phyloP scores from a whole-genome alignment of 2,113 vertebrate species.

The Psettodes erumei region DNA sequence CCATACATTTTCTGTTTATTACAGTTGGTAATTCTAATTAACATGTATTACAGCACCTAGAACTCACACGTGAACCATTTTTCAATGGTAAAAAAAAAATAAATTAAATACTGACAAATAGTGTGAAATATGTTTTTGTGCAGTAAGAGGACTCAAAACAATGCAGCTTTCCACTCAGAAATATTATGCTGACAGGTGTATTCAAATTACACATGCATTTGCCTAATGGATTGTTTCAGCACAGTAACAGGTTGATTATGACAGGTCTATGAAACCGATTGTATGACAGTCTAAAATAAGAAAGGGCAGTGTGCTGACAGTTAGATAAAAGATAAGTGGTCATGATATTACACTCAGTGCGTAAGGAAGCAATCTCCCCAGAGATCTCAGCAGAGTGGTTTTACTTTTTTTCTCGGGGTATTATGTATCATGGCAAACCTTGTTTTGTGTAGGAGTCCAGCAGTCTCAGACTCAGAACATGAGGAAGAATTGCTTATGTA shows the following conservation, averaged over 20 bases:
- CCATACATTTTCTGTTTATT: background rate
- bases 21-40: background rate
- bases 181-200: background rate
- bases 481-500: background rate
- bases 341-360: background rate
- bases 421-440: background rate
- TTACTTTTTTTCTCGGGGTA: background rate
- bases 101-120: too few relatives aligned
- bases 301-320: background rate
- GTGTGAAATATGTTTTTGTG: background rate
- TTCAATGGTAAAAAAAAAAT: too few relatives aligned
- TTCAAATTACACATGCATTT: slow-evolving; percentile 10
- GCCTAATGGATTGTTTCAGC: background rate
- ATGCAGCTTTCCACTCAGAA: background rate
- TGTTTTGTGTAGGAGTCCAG: background rate
- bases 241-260: background rate
- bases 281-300: background rate
- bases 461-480: background rate
- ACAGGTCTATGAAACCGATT: background rate
- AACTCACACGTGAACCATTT: too few relatives aligned
- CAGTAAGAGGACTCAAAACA: background rate
- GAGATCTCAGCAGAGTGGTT: background rate
- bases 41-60: background rate
- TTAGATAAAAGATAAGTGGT: slow-evolving; percentile 2
- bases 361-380: background rate